Evolutionary conservation across 1,140 invertebrate species (phyloP).

Genomic region (Maniola jurtina): DNA sequence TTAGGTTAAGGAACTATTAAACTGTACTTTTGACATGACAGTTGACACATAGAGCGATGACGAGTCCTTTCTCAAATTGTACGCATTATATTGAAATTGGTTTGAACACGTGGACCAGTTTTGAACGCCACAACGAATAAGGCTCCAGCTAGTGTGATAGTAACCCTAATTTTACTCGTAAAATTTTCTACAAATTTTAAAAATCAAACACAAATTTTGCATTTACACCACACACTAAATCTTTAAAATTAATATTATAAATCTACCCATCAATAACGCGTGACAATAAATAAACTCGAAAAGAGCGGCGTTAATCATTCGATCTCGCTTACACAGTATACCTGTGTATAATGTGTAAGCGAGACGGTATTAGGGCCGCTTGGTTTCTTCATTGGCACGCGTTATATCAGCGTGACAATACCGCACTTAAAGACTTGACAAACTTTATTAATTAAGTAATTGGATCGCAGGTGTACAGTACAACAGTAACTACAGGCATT

Average conservation of each 20-base stretch:
- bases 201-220: slow-evolving; percentile 27
- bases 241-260: slow-evolving; percentile 18
- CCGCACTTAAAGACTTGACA: slow-evolving; percentile 34
- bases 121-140: background rate
- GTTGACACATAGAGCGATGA: too few relatives aligned
- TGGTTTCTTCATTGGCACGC: too few relatives aligned
- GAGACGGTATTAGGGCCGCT: too few relatives aligned
- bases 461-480: background rate
- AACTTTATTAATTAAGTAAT: slow-evolving; percentile 26
- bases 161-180: slow-evolving; percentile 11
- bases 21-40: too few relatives aligned
- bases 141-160: slow-evolving; percentile 1
- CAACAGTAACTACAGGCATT: background rate
- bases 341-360: too few relatives aligned
- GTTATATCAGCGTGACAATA: slow-evolving; percentile 33
- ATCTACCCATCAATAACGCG: background rate
- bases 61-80: too few relatives aligned
- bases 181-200: slow-evolving; percentile 20
- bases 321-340: too few relatives aligned
- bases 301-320: too few relatives aligned
- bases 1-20: too few relatives aligned
- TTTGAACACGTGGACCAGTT: too few relatives aligned
- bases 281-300: too few relatives aligned
- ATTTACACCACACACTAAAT: slow-evolving; percentile 26
- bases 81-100: too few relatives aligned